Base-by-base conservation (phyloP, 2,888 invertebrate species). In the Xestobium rufovillosum region DNA sequence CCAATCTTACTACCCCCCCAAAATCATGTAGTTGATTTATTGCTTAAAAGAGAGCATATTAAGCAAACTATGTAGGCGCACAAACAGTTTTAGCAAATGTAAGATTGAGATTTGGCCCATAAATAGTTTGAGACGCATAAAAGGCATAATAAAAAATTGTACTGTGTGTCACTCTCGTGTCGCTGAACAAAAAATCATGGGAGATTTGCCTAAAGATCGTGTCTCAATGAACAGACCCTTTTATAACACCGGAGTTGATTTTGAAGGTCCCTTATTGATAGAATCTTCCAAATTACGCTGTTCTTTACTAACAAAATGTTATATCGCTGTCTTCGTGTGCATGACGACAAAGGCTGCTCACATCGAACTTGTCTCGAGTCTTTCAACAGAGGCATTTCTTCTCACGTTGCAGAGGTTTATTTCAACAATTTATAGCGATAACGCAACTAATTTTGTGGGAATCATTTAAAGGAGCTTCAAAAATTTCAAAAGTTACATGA, bases 171-270 rank as follows among this genome's bases (percentile, higher is more conserved):
- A n/a, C n/a, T n/a, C n/a, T n/a, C n/a, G n/a, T n/a, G n/a, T n/a
- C n/a, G n/a, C n/a, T n/a, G n/a, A n/a, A n/a, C n/a, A n/a, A n/a
- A n/a, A n/a, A n/a, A n/a, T n/a, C n/a, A n/a, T n/a, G n/a, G n/a
- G n/a, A n/a, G n/a, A n/a, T n/a, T n/a, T n/a, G n/a, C n/a, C n/a
- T n/a, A n/a, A n/a, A n/a, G n/a, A n/a, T n/a, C n/a, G n/a, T n/a
- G n/a, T n/a, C n/a, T n/a, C n/a, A n/a, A n/a, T n/a, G n/a, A n/a
- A n/a, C n/a, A n/a, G n/a, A n/a, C n/a, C n/a, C n/a, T n/a, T n/a
- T n/a, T n/a, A n/a, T n/a, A n/a, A n/a, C n/a, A n/a, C n/a, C n/a
- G 41, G 43, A 2, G 25, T 43, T 10, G 40, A 45, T 27, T 45
- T 30, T 26, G 35, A 38, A 2, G 42, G 42, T 11, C 38, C 42